Evolutionary conservation across 2,113 vertebrate genomes (phyloP).

Genomic region (Synodontis membranacea): DNA sequence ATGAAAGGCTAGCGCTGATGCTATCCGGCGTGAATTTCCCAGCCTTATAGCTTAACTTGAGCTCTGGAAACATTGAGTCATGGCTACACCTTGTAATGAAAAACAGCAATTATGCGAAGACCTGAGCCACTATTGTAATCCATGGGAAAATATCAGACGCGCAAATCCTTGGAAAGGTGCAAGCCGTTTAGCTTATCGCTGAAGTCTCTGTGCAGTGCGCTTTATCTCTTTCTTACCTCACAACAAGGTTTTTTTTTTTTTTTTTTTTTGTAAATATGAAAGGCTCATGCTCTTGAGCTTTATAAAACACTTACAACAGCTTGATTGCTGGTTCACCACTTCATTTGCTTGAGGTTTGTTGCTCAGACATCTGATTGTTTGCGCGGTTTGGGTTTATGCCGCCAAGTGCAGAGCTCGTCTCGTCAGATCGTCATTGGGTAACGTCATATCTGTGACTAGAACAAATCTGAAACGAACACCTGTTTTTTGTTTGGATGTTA

Average conservation of each 20-base stretch:
- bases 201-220: background rate
- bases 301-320: background rate
- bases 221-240: background rate
- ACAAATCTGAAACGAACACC: background rate
- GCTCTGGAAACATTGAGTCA: background rate
- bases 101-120: slow-evolving; percentile 12
- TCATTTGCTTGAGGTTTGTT: background rate
- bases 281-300: background rate
- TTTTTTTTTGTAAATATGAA: too few relatives aligned
- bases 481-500: background rate
- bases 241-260: background rate
- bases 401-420: background rate
- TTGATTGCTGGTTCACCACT: background rate
- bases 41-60: background rate
- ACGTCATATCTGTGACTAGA: background rate
- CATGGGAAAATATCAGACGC: background rate
- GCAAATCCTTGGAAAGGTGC: background rate
- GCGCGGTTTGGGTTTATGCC: background rate
- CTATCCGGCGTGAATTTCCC: slow-evolving; percentile 51
- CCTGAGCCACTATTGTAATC: background rate
- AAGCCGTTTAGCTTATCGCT: background rate
- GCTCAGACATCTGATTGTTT: background rate
- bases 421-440: background rate
- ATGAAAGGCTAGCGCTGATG: slow-evolving; percentile 52
- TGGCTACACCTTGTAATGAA: background rate